Evolutionary conservation across 2,888 invertebrate species (phyloP).

Genomic region (Pyrrhia umbra): DNA sequence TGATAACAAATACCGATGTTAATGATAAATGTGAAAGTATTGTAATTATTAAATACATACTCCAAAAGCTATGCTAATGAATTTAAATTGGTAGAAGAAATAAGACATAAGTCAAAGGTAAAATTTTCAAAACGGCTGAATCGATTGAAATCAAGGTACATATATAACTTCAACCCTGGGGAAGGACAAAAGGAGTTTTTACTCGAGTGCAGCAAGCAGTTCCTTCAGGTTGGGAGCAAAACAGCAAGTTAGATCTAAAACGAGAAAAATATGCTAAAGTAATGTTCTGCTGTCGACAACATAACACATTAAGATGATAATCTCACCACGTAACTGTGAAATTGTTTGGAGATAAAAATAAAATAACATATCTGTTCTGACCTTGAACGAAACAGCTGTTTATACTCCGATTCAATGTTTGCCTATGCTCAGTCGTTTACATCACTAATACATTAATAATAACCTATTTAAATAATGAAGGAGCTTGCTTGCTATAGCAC

Average conservation of each 20-base stretch:
- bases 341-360: slow-evolving; percentile 20
- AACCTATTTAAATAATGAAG: not conserved
- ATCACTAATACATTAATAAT: slow-evolving; percentile 12
- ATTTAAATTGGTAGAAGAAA: too few species aligned
- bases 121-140: too few species aligned
- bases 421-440: slow-evolving; percentile 15
- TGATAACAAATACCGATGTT: not conserved
- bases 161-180: too few species aligned
- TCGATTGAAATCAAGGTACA: too few species aligned
- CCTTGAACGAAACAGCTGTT: slow-evolving; percentile 31
- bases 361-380: slow-evolving; percentile 7
- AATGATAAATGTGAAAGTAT: not conserved
- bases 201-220: too few species aligned
- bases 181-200: too few species aligned
- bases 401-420: slow-evolving; percentile 8
- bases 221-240: too few species aligned
- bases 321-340: slow-evolving; percentile 15
- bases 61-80: too few species aligned
- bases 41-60: too few species aligned
- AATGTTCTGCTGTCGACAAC: not conserved
- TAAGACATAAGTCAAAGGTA: too few species aligned
- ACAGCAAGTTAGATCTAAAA: too few species aligned
- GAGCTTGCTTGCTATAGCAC: not conserved
- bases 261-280: not conserved
- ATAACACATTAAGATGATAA: slow-evolving; percentile 11